A percentile compares a stretch with the other conserved stretches of the same genome.
Evolutionary conservation across 64 coral and sea anemone genomes (phyloP).

Genomic region (Porites australiensis): DNA sequence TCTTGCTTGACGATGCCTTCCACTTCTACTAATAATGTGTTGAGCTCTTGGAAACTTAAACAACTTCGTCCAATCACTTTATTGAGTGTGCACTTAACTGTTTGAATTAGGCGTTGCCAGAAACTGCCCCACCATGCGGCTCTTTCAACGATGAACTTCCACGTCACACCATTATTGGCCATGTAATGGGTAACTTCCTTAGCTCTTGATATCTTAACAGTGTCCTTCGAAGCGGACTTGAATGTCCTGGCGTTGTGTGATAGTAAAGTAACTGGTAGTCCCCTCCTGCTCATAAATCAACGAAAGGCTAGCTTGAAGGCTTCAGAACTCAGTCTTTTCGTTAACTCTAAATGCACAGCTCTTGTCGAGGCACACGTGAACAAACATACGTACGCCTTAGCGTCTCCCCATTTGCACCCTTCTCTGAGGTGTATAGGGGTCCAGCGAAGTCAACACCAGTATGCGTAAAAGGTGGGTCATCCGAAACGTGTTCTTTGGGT

Average conservation of each 20-base stretch:
- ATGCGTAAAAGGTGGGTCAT: conserved; percentile 14
- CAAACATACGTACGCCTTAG: conserved; percentile 35
- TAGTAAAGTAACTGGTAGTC: background rate
- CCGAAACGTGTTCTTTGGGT: background rate
- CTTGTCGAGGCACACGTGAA: conserved; percentile 48
- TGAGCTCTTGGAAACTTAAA: too few species aligned
- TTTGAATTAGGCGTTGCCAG: background rate
- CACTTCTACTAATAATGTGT: too few species aligned
- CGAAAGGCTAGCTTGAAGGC: background rate
- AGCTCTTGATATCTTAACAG: conserved; percentile 21
- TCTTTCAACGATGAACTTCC: background rate
- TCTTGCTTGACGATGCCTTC: too few species aligned
- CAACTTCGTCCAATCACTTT: conserved; percentile 19
- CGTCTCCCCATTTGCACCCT: conserved; percentile 23
- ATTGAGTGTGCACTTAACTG: background rate
- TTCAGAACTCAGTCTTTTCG: background rate
- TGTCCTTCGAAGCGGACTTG: background rate
- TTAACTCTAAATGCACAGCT: background rate
- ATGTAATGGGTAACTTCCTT: conserved; percentile 44
- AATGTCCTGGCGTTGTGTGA: background rate
- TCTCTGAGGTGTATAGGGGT: conserved; percentile 22
- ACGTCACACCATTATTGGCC: conserved; percentile 25
- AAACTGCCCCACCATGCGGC: conserved; percentile 41
- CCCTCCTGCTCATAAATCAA: background rate
- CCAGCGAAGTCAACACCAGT: conserved; percentile 77